Percentiles rank a stretch among this genome's conserved stretches.
These are phyloP conservation scores for Hoplodrina blanda DNA, from an alignment of 2,888 invertebrate genomes.

Conservation along the genomic window DNA sequence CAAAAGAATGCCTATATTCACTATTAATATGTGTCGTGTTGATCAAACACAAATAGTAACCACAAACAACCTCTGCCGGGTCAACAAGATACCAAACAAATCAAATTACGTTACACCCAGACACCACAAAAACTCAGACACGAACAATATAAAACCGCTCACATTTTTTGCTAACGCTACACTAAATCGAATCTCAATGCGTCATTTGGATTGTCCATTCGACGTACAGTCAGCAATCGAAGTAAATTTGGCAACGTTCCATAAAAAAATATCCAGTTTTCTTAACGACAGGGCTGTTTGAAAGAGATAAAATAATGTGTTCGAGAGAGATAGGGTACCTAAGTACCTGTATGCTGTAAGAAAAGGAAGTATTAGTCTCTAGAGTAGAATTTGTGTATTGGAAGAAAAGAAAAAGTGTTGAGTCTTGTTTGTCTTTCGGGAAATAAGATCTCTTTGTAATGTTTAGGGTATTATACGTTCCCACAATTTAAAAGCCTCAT, in stretches of 20 bases:
- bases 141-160: neutral
- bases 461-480: neutral
- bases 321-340: conserved; percentile 4
- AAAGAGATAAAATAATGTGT: neutral
- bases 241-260: conserved; percentile 36
- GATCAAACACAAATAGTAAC: no score
- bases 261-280: conserved; percentile 22
- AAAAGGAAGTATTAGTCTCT: neutral
- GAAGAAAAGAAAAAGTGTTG: neutral
- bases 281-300: conserved; percentile 5
- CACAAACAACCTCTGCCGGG: no score
- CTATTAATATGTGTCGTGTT: no score
- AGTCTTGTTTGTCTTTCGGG: neutral
- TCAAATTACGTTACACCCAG: neutral
- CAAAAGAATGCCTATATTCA: no score
- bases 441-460: neutral
- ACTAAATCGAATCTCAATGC: conserved; percentile 27
- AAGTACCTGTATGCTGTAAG: neutral
- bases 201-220: conserved; percentile 19
- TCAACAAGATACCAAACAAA: no score
- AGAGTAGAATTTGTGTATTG: neutral
- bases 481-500: no score
- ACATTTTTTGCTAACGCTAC: conserved; percentile 21
- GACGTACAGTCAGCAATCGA: conserved; percentile 25
- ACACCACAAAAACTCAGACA: conserved; percentile 29